A percentile compares a stretch with the other conserved stretches of the same genome.
Conservation (phyloP, 2,113 vertebrate species). For the Forbesichthys agassizii region DNA sequence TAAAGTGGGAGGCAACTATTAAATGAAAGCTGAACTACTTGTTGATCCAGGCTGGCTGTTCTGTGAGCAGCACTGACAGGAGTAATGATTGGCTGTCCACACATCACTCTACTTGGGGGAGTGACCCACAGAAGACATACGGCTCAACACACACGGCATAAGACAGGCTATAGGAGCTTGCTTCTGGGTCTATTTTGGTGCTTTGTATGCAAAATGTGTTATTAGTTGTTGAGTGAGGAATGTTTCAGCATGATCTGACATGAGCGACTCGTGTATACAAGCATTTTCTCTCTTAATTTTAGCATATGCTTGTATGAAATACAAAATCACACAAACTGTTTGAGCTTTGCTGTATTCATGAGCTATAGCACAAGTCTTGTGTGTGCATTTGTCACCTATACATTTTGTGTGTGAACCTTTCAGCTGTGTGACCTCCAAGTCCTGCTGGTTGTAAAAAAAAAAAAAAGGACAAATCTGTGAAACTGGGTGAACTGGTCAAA, state of each 20-base stretch:
- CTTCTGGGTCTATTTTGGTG: slow-evolving; percentile 38
- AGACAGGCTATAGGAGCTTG: slow-evolving; percentile 33
- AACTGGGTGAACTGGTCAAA: slow-evolving; percentile 28
- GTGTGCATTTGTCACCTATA: background rate
- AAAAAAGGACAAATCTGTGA: background rate
- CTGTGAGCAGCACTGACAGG: slow-evolving; percentile 50
- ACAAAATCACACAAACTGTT: too few relatives aligned
- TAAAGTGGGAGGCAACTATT: slow-evolving; percentile 32
- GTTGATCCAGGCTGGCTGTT: slow-evolving; percentile 45
- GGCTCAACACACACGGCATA: slow-evolving; percentile 13
- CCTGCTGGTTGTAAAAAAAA: slow-evolving; percentile 40
- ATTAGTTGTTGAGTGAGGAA: background rate
- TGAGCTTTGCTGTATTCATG: background rate
- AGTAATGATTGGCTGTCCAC: slow-evolving; percentile 66
- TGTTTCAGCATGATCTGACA: slow-evolving; percentile 34
- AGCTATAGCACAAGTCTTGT: slow-evolving; percentile 11
- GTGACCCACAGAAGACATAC: slow-evolving; percentile 24
- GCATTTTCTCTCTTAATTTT: too few relatives aligned
- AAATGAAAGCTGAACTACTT: slow-evolving; percentile 42
- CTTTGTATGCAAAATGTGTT: slow-evolving; percentile 13
- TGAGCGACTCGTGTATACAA: background rate
- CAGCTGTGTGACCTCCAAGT: slow-evolving; percentile 42
- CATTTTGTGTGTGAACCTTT: slow-evolving; percentile 13
- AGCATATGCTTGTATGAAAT: too few relatives aligned
- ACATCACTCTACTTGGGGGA: slow-evolving; percentile 42